phyloP scores from a whole-genome alignment of 2,797 vertebrate genomes.

The Manis javanica region DNA sequence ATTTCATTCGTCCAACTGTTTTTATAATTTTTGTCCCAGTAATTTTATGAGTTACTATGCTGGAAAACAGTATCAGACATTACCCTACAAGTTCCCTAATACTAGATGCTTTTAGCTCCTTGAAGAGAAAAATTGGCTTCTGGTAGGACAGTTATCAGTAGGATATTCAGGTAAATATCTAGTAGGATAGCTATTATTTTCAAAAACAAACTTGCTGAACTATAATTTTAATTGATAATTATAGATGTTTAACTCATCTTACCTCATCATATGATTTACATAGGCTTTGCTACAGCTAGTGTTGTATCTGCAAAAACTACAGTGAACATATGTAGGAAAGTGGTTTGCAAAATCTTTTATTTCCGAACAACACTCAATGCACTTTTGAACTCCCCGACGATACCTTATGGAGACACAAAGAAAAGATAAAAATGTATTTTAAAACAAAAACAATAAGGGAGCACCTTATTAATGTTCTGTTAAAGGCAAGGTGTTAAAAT shows the following conservation, averaged over 20 bases:
- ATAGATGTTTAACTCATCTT: slow-evolving; percentile 77
- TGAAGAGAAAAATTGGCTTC: slow-evolving; percentile 21
- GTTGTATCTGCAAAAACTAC: slow-evolving; percentile 95
- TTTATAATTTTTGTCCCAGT: slow-evolving; percentile 10
- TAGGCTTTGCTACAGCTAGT: slow-evolving; percentile 97
- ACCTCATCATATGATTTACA: slow-evolving; percentile 97
- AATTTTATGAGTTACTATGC: slow-evolving; percentile 27
- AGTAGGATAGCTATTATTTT: slow-evolving; percentile 21
- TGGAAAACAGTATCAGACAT: slow-evolving; percentile 19
- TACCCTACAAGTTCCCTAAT: slow-evolving; percentile 13
- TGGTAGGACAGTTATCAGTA: not conserved
- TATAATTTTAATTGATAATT: slow-evolving; percentile 63
- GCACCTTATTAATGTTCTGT: slow-evolving; percentile 27
- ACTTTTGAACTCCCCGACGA: slow-evolving; percentile 88
- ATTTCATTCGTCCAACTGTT: slow-evolving; percentile 45
- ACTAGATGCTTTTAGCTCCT: not conserved
- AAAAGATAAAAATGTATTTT: slow-evolving; percentile 68
- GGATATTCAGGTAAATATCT: not conserved
- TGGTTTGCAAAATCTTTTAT: slow-evolving; percentile 94
- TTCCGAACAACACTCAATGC: slow-evolving; percentile 93
- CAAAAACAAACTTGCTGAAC: slow-evolving; percentile 52
- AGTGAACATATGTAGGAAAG: slow-evolving; percentile 93
- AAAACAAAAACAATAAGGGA: slow-evolving; percentile 61
- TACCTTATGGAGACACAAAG: slow-evolving; percentile 85
- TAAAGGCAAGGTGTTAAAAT: slow-evolving; percentile 46